A percentile compares a stretch with the other conserved stretches of the same genome.
Conservation (phyloP, 1,140 invertebrate genomes). For the Aricia agestis region DNA sequence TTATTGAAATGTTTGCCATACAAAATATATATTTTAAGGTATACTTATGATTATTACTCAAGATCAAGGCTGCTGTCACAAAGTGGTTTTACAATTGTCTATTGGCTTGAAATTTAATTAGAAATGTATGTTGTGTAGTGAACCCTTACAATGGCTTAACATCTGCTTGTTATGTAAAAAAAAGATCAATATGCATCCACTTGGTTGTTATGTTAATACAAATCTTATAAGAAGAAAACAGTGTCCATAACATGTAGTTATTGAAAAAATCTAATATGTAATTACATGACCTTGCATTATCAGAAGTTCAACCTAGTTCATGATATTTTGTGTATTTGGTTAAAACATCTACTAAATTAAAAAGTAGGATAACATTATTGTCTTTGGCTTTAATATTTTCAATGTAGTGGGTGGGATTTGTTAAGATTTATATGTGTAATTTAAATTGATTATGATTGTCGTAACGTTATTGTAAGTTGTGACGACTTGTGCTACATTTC, state of each 20-base stretch:
- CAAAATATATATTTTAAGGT: no score
- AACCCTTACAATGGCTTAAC: conserved; percentile 5
- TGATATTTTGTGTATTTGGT: no score
- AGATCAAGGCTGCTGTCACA: background rate
- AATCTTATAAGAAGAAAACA: background rate
- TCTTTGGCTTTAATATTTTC: background rate
- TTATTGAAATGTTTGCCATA: background rate
- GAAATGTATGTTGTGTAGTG: background rate
- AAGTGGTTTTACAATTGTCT: background rate
- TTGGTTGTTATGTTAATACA: background rate
- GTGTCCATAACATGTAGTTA: background rate
- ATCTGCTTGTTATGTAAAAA: background rate
- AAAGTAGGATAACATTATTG: background rate
- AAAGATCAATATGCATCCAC: conserved; percentile 8
- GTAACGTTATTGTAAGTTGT: background rate
- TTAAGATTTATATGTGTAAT: background rate
- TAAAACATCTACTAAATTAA: no score
- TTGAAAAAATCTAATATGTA: no score
- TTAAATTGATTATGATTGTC: background rate
- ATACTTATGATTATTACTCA: no score
- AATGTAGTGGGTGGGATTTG: background rate
- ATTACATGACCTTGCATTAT: no score
- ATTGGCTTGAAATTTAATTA: conserved; percentile 3
- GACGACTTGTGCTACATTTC: background rate
- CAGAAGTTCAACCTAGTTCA: no score